Evolutionary conservation across 2,113 vertebrate genomes (phyloP).

Genomic region (Myrmecophaga tridactyla): DNA sequence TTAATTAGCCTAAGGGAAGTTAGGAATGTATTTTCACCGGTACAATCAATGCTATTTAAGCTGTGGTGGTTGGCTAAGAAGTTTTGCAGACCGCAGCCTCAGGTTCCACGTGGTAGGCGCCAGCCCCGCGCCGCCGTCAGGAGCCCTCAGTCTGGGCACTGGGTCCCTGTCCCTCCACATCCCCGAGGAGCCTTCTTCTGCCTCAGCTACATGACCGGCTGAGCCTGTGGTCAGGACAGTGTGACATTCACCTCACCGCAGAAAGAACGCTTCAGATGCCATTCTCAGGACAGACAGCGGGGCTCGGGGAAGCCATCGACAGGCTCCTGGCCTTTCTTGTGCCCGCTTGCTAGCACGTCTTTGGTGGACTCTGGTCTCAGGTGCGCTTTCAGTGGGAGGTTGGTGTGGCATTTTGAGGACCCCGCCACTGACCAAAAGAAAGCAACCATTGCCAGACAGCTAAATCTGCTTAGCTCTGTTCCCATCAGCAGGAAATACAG

Average conservation of each 20-base stretch:
- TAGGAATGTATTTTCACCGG: background rate
- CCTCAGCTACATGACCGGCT: background rate
- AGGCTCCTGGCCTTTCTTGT: background rate
- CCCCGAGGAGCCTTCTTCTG: background rate
- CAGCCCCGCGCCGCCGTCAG: background rate
- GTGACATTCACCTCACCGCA: background rate
- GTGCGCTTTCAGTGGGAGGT: background rate
- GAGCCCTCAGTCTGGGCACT: background rate
- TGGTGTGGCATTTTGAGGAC: background rate
- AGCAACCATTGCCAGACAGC: background rate
- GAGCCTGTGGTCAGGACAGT: background rate
- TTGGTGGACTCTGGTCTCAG: background rate
- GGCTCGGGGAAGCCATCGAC: background rate
- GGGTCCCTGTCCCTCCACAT: background rate
- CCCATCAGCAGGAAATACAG: background rate
- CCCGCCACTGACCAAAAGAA: background rate
- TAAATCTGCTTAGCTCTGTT: background rate
- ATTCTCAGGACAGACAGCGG: background rate
- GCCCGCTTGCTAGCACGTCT: background rate
- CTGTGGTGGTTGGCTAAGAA: background rate
- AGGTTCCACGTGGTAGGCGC: background rate
- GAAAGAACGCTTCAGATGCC: background rate
- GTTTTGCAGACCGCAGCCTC: no score
- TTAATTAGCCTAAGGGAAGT: background rate
- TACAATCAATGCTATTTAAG: background rate